Evolutionary conservation across 2,888 invertebrate genomes (phyloP), one percentile per base, ranked within the genome.

Genomic region (Colostygia pectinataria): DNA sequence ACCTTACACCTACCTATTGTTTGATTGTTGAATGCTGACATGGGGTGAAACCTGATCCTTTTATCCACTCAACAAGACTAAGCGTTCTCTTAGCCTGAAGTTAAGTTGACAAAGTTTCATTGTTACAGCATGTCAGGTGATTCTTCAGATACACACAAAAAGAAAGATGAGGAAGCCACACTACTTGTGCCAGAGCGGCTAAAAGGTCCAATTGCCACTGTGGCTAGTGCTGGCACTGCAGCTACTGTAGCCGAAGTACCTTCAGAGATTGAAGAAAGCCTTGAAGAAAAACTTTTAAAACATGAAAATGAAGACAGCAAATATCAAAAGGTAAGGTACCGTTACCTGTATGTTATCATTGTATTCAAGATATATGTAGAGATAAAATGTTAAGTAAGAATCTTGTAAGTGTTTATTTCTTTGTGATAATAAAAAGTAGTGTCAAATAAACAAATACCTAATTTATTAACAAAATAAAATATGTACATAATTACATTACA

Each of bases 71-170:
- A 20, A 15, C 15, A 4, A 15, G 20, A 20, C 20, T 8, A 18
- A 41, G 13, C 23, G 28, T n/a, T 28, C 15, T 34, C 15, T 39
- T 29, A 29, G 9, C 14, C 7, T 31, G 6, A 31, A 8, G 34
- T 28, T 14, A 13, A 13, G 24, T 24, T 24, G 7, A 10, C n/a
- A 29, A 29, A 14, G 3, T 56, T 61, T 5, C 6, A 10, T 56
- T 53, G 63, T 72, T 74, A 55, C 68, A 88, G 88, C 56, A 89
- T 88, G 86, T 81, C 86, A 58, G 88, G 83, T 36, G 86, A 87
- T 59, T 82, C 87, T 32, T 72, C 73, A 40, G 72, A 78, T 55
- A 59, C 72, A n/a, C 66, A 73, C 38, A 83, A 81, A 63, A 83
- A 81, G 44, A 82, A 80, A 62, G 83, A 86, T 55, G 85, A 86